Evolutionary conservation across 2,113 vertebrate species (phyloP), one percentile per base, ranked within the genome.

Genomic region (Psophia crepitans): DNA sequence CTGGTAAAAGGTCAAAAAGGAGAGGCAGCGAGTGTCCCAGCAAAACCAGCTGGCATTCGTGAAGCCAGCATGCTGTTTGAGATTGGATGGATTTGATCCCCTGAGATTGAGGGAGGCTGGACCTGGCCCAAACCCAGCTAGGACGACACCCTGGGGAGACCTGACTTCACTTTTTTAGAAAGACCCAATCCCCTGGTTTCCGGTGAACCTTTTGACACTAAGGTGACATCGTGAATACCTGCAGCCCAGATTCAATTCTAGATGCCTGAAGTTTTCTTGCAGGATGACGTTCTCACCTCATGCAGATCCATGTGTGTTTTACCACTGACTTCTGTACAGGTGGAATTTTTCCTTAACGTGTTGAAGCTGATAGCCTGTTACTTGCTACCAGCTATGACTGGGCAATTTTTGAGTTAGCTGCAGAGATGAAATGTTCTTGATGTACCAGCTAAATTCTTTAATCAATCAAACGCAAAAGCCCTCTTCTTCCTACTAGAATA

Each of bases 401-500:
- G 57, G 35, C 70, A 89, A 78, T 85, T 92, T 91, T 87, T 95
- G 58, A 73, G 83, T 90, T 84, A 96, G 49, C 61, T 77, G 56
- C 1, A 4, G 33, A 94, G 32, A 51, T 35, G 48, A 82, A 94
- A 91, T 1, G 5, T 78, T 83, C 61, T 78, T 88, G 80, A 65
- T 48, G 41, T 39, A 80, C 83, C 68, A 86, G 41, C 74, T 95
- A 85, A 89, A 95, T 48, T 71, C 87, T 89, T 84, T 87, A 85
- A 89, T 87, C 63, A 83, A 77, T 74, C 19, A 77, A 73, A 33
- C 61, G n/a, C 14, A 82, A 89, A 92, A 64, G 2, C 17, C 16
- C 12, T 73, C 63, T 84, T 88, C 39, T 70, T 89, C 49, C 74
- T 93, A 92, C 79, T 64, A 75, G 91, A 97, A 95, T 87, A 92